Conservation (phyloP, 2,888 invertebrate species). For the Pachydiplax longipennis region DNA sequence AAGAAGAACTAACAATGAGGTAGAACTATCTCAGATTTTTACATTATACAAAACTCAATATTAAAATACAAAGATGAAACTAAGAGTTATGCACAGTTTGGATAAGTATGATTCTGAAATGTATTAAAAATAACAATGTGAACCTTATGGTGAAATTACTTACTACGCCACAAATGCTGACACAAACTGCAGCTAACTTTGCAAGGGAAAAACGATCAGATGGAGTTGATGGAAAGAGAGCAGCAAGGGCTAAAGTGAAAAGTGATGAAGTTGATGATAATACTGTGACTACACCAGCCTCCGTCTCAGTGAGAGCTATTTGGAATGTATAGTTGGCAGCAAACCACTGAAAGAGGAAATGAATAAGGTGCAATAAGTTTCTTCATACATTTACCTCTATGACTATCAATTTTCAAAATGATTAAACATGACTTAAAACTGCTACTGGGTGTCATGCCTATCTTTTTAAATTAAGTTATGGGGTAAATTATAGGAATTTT, state of each 20-base stretch:
- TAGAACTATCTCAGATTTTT: too few species aligned
- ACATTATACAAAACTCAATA: too few species aligned
- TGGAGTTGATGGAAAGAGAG: conserved; percentile 82
- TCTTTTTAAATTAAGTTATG: neutral
- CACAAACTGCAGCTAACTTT: conserved; percentile 79
- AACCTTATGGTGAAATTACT: conserved; percentile 57
- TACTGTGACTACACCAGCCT: conserved; percentile 86
- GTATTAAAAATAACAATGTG: too few species aligned
- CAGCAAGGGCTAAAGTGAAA: conserved; percentile 86
- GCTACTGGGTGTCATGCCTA: too few species aligned
- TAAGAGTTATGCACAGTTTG: too few species aligned
- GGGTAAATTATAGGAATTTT: too few species aligned
- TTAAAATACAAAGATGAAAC: too few species aligned
- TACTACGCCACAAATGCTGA: conserved; percentile 82
- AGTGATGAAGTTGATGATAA: conserved; percentile 89
- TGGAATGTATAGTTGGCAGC: conserved; percentile 92
- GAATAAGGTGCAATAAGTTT: neutral
- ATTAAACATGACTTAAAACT: too few species aligned
- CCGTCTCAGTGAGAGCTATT: conserved; percentile 82
- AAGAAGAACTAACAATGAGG: too few species aligned
- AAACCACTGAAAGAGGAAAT: conserved; percentile 81
- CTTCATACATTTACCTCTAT: too few species aligned
- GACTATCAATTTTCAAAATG: too few species aligned
- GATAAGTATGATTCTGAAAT: too few species aligned
- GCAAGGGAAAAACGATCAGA: conserved; percentile 86